Base-by-base conservation (phyloP, 2,113 vertebrate genomes). In the Oxyruncus cristatus region DNA sequence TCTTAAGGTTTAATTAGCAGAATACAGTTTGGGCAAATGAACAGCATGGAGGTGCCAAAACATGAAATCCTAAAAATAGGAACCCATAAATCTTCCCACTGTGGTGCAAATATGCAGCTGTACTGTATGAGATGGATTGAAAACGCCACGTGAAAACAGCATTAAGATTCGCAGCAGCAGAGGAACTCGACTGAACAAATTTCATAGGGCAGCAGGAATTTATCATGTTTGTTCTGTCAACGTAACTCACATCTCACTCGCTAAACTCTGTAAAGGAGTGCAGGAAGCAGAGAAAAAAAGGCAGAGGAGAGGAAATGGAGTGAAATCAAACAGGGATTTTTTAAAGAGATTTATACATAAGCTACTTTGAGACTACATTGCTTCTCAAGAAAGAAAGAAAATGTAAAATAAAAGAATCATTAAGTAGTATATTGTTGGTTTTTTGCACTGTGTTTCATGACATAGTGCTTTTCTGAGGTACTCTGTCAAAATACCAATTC, bases 1-100 rank as follows among this genome's bases (percentile, higher is more conserved):
- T 97, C 96, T 97, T 92, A 90, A 87, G 89, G 97, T 98, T 98
- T 98, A 98, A 98, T 98, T 98, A 98, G 96, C 94, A 92, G 96
- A 97, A 93, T 97, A 95, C 72, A 94, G 93, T 96, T 96, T 97
- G 88, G 94, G 95, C 90, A 98, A 97, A 97, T 95, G 96, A 97
- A 92, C 89, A 97, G 92, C 53, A 52, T 21, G 49, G 68, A 96
- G 72, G 85, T 96, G 97, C 92, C 95, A 97, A 97, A 96, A 96
- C 78, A 90, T 74, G 84, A 90, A 86, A 90, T 93, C 93, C 95
- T 98, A 97, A 95, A 98, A 98, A 98, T 97, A 98, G 97, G 79
- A 96, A 78, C 85, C 75, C 94, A 98, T 98, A 97, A 98, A 98
- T 98, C 97, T 97, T 97, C 67, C 81, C 1, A 8, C 78, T 63